These are phyloP conservation scores for Actias luna DNA, from an alignment of 2,888 invertebrate species.

Conservation along the genomic window DNA sequence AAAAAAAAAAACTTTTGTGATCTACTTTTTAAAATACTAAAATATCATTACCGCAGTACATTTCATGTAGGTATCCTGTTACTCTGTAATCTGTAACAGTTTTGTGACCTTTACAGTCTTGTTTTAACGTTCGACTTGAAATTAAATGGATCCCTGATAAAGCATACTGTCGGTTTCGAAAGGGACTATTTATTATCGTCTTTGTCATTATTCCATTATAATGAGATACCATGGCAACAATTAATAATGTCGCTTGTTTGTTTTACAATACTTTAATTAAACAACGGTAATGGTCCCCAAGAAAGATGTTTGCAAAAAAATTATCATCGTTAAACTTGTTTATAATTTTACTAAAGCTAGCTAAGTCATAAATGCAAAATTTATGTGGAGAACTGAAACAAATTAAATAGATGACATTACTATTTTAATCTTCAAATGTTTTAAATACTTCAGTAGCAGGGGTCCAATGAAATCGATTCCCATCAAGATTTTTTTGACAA, in stretches of 20 bases:
- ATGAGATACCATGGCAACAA: slow-evolving; percentile 1
- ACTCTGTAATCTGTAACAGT: slow-evolving; percentile 3
- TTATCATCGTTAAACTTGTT: not conserved
- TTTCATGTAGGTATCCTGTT: slow-evolving; percentile 3
- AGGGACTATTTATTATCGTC: slow-evolving; percentile 11
- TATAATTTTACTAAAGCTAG: not conserved
- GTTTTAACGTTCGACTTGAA: slow-evolving; percentile 14
- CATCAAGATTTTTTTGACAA: not conserved
- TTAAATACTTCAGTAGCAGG: not conserved
- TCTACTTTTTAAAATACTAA: not conserved
- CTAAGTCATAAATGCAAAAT: not conserved
- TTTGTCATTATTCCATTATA: slow-evolving; percentile 3
- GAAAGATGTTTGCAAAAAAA: not conserved
- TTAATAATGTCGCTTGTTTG: slow-evolving; percentile 10
- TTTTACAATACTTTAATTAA: slow-evolving; percentile 12
- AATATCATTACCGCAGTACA: not conserved
- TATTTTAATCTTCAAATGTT: not conserved
- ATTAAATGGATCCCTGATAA: slow-evolving; percentile 14
- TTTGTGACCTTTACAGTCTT: slow-evolving; percentile 9
- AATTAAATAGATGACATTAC: not conserved
- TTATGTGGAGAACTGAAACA: not conserved
- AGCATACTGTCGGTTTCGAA: slow-evolving; percentile 12
- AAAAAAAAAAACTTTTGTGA: no score
- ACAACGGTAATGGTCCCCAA: not conserved
- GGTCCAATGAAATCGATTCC: not conserved